Evolutionary conservation across 2,888 invertebrate genomes (phyloP).

Genomic region (Eucera pruinosa): DNA sequence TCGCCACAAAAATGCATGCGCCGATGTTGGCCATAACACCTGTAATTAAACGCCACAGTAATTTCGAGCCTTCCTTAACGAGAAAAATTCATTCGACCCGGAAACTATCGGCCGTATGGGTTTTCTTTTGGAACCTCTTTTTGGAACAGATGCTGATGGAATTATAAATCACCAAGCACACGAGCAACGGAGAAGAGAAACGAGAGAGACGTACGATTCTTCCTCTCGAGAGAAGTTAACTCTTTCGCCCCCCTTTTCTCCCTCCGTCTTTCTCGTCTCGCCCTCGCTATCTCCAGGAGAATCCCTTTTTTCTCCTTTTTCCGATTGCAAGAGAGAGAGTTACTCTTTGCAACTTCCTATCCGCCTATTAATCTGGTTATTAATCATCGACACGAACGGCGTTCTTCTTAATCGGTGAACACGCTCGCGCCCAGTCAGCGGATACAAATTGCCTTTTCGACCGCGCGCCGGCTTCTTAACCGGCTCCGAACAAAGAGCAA

Average conservation of each 20-base stretch:
- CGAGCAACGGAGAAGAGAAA: slow-evolving; percentile 9
- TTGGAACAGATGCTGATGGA: slow-evolving; percentile 49
- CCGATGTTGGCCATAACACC: slow-evolving; percentile 14
- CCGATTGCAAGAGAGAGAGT: slow-evolving; percentile 37
- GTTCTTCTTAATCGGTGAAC: slow-evolving; percentile 76
- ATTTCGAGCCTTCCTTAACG: slow-evolving; percentile 20
- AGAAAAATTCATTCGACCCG: slow-evolving; percentile 10
- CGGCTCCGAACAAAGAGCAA: slow-evolving; percentile 41
- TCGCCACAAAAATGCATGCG: not conserved
- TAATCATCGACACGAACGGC: slow-evolving; percentile 78
- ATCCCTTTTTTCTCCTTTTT: slow-evolving; percentile 23
- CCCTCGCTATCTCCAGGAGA: slow-evolving; percentile 11
- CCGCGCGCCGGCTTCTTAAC: slow-evolving; percentile 44
- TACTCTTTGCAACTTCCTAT: slow-evolving; percentile 69
- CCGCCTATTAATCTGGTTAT: slow-evolving; percentile 80
- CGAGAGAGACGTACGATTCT: slow-evolving; percentile 24
- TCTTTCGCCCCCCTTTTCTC: slow-evolving; percentile 9
- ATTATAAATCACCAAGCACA: slow-evolving; percentile 47
- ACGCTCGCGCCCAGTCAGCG: slow-evolving; percentile 67
- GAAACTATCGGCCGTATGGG: slow-evolving; percentile 21
- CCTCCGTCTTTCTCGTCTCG: not conserved
- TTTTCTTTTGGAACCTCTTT: slow-evolving; percentile 22
- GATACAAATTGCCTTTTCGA: slow-evolving; percentile 57
- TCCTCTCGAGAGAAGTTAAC: slow-evolving; percentile 47
- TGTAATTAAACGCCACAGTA: slow-evolving; percentile 37